Conservation (phyloP, 2,888 invertebrate genomes). For the Cynaeus angustus region DNA sequence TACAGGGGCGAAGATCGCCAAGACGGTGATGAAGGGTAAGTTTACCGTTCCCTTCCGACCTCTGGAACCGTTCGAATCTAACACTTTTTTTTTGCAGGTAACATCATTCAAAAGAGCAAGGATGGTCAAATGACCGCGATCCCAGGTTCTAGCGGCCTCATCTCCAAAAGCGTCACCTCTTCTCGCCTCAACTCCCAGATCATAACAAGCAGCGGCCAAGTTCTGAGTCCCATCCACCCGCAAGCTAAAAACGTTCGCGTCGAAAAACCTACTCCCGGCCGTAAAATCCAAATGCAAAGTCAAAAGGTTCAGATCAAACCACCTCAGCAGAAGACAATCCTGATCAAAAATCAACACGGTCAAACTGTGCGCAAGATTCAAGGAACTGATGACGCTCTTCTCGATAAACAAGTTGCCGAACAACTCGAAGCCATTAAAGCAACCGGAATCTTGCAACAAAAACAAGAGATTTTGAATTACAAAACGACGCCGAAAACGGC, state of each 20-base stretch:
- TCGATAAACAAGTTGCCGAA: conserved; percentile 68
- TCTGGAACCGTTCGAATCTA: neutral
- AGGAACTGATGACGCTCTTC: conserved; percentile 64
- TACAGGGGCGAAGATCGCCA: conserved; percentile 52
- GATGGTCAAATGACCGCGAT: conserved; percentile 35
- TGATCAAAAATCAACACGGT: conserved; percentile 69
- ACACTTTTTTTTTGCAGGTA: conserved; percentile 29
- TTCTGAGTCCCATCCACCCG: conserved; percentile 32
- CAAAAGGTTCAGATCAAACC: conserved; percentile 46
- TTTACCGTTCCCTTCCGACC: neutral
- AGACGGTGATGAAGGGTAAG: conserved; percentile 58
- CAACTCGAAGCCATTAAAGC: conserved; percentile 70
- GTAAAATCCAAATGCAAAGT: conserved; percentile 42
- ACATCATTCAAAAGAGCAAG: conserved; percentile 54
- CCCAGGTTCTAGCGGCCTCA: conserved; percentile 47
- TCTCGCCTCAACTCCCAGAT: conserved; percentile 33
- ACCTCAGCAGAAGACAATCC: conserved; percentile 65
- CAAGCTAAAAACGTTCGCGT: conserved; percentile 40
- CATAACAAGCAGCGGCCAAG: conserved; percentile 42
- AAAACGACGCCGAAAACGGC: conserved; percentile 20
- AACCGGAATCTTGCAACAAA: conserved; percentile 57
- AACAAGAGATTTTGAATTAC: conserved; percentile 50
- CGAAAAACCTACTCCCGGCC: conserved; percentile 25
- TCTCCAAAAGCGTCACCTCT: conserved; percentile 27
- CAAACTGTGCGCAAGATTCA: conserved; percentile 68